phyloP scores from a whole-genome alignment of 2,797 vertebrate genomes.

The Alca torda region DNA sequence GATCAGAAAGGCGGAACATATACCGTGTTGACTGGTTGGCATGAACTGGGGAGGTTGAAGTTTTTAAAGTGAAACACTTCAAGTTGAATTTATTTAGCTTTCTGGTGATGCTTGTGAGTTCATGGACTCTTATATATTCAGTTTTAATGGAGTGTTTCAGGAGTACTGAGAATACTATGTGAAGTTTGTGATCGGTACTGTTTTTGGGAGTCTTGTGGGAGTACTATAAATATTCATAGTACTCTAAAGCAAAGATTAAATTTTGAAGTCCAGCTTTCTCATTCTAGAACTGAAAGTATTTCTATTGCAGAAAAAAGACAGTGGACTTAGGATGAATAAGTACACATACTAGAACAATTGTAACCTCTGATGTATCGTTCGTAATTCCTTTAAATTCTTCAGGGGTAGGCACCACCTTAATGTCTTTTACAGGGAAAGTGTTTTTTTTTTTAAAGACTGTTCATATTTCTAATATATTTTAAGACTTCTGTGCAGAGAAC shows the following conservation, averaged over 20 bases:
- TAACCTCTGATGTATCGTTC: neutral
- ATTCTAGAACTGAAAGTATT: neutral
- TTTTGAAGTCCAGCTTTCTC: conserved; percentile 27
- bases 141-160: conserved; percentile 40
- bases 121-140: neutral
- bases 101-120: conserved; percentile 12
- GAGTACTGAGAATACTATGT: neutral
- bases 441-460: neutral
- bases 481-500: neutral
- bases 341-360: neutral
- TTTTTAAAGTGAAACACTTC: neutral
- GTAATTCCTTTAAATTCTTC: neutral
- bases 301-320: neutral
- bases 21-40: neutral
- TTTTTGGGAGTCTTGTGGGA: conserved; percentile 10
- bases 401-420: neutral
- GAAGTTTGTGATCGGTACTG: conserved; percentile 35
- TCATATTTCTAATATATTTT: neutral
- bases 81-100: conserved; percentile 9
- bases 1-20: neutral
- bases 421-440: neutral
- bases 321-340: neutral
- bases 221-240: conserved; percentile 36
- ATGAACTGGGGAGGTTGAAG: neutral
- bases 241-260: conserved; percentile 15